Evolutionary conservation across 2,113 vertebrate species (phyloP), one percentile per base, ranked within the genome.

Genomic region (Blennius ocellaris): DNA sequence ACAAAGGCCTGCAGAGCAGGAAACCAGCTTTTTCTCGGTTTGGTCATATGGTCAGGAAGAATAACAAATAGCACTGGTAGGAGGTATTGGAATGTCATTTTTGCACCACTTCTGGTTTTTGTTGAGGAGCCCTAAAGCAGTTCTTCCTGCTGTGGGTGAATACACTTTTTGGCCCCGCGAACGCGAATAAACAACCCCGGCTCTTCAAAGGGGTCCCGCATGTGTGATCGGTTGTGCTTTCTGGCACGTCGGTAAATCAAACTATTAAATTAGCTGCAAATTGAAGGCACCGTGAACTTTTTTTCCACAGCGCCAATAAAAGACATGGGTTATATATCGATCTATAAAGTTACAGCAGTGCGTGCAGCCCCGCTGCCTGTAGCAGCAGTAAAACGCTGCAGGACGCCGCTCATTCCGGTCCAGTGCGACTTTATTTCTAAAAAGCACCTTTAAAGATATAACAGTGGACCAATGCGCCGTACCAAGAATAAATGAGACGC

Each of bases 21-120:
- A 88, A 80, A 67, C 49, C 58, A 41, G 51, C 53, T 9, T 71
- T 72, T 83, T 85, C 56, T 83, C 73, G 64, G 60, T 78, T 63
- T 64, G 63, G 75, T 82, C 54, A 69, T 82, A 73, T 83, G 68
- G 68, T 55, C 64, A 48, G 73, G 76, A 87, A 80, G 78, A 76
- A 84, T 75, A 84, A 81, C 69, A 86, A 81, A 80, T 69, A 30
- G 61, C 38, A 15, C 16, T 6, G 38, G 49, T 15, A 56, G 70
- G 73, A 44, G 70, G 65, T 74, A n/a, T 49, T 61, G 30, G 51
- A 67, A 73, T 67, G 56, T 37, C 51, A 11, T 45, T 66, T 55
- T 67, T 58, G 38, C 11, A 49, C 51, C 43, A 63, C 58, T 84
- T 80, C 68, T 84, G 69, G 55, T 81, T 87, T 77, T 6, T 65